These are phyloP conservation scores for Drosophila sp. DNA, from an alignment of 1,140 invertebrate species.

Conservation along the genomic window DNA sequence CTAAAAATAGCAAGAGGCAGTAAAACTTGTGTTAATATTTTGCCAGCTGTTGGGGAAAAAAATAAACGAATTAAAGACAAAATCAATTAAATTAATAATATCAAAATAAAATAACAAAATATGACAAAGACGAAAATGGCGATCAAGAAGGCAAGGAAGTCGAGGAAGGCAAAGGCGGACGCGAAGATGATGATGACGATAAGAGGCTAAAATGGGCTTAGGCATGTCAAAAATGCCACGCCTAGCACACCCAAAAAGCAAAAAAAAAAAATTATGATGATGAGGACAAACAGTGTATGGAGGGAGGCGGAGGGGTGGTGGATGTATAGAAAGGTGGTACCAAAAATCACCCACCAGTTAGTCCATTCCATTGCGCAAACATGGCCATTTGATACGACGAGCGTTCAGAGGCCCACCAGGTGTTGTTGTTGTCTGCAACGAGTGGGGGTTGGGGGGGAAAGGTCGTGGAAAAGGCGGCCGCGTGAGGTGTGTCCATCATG, in stretches of 20 bases:
- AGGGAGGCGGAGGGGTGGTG: constrained; percentile 13
- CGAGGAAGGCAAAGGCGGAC: neutral
- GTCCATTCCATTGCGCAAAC: constrained; percentile 70
- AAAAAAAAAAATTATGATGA: constrained; percentile 20
- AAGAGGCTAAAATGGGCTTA: constrained; percentile 27
- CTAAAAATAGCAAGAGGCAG: constrained; percentile 66
- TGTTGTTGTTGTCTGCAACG: neutral
- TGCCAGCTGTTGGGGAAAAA: constrained; percentile 60
- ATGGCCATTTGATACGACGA: constrained; percentile 71
- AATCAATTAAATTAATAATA: constrained; percentile 80
- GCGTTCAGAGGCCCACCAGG: constrained; percentile 25
- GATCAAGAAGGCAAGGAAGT: neutral
- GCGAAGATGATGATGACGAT: constrained; percentile 8
- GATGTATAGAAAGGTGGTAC: constrained; percentile 16
- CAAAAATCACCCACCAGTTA: constrained; percentile 36
- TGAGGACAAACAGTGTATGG: constrained; percentile 22
- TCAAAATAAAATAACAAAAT: constrained; percentile 43
- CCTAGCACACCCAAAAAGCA: constrained; percentile 23
- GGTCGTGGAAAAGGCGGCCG: neutral
- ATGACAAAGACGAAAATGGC: constrained; percentile 38
- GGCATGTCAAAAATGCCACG: constrained; percentile 43
- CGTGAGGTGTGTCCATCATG: constrained; percentile 9
- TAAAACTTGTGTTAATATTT: constrained; percentile 60
- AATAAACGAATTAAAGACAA: constrained; percentile 62
- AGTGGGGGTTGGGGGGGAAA: neutral